Evolutionary conservation across 2,888 invertebrate species (phyloP), one percentile per base, ranked within the genome.

Genomic region (Ypsolopha sequella): DNA sequence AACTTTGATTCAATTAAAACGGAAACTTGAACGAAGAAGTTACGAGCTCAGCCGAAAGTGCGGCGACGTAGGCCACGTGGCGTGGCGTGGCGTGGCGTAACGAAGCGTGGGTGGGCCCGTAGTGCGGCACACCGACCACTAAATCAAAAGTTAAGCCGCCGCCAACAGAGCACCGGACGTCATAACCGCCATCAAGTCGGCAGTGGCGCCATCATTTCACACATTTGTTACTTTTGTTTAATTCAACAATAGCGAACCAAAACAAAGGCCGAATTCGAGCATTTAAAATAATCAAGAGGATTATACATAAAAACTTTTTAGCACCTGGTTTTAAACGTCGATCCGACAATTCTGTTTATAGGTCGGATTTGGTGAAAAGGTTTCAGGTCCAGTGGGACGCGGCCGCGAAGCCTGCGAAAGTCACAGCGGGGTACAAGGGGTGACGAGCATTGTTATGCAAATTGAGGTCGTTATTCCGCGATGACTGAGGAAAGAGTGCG

Each of bases 1-100:
- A 82, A 82, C 82, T 84, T 81, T 80, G 79, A 85, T 85, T 85
- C 82, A 85, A 86, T 85, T 84, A 86, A 81, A 84, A 81, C 79
- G 73, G 71, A 77, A 82, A 82, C 77, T 85, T 80, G 68, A 66
- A 68, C 63, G 72, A 77, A 82, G 80, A 84, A 81, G 76, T 84
- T 80, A 74, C 65, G 67, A 70, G 71, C 66, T 65, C 66, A 65
- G 65, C 64, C 65, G 65, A 68, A 70, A 70, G 66, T 58, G 64
- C 60, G 62, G 60, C 55, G 60, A 56, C 57, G 62, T 36, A 45
- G 13, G 43, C 46, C 35, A 51, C 46, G 41, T 59, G 57, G 58
- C 58, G 55, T 60, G 56, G 60, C 55, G 53, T 50, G 56, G 58
- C 59, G 54, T 55, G 54, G 50, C 55, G 53, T 56, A 51, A 54